These are phyloP conservation scores for Albula glossodonta DNA, from an alignment of 2,113 vertebrate species.

Conservation along the genomic window DNA sequence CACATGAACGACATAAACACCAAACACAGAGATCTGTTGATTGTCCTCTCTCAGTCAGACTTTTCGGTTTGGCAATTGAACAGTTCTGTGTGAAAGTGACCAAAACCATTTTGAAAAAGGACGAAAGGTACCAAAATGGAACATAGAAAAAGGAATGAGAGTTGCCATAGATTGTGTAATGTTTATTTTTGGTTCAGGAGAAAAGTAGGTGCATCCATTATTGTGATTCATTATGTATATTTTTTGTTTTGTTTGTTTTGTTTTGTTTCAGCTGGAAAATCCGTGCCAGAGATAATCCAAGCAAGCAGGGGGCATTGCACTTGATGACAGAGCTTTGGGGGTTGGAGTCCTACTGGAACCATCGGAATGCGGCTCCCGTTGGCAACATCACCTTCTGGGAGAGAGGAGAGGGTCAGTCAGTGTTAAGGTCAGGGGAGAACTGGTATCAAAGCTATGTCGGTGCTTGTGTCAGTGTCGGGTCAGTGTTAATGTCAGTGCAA, in stretches of 20 bases:
- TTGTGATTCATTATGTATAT: slow-evolving; percentile 54
- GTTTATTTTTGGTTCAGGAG: slow-evolving; percentile 97
- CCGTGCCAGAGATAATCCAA: slow-evolving; percentile 93
- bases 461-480: not conserved
- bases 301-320: slow-evolving; percentile 96
- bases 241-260: slow-evolving; percentile 38
- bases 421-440: not conserved
- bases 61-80: slow-evolving; percentile 92
- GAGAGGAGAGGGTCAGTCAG: slow-evolving; percentile 64
- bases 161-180: slow-evolving; percentile 85
- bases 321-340: slow-evolving; percentile 95
- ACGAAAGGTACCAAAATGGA: slow-evolving; percentile 85
- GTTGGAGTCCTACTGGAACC: slow-evolving; percentile 95
- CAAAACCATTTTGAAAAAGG: slow-evolving; percentile 73
- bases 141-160: slow-evolving; percentile 99
- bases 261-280: slow-evolving; percentile 79
- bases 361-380: slow-evolving; percentile 96
- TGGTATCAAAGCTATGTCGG: not conserved
- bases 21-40: slow-evolving; percentile 98
- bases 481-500: not conserved
- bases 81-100: slow-evolving; percentile 87
- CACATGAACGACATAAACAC: slow-evolving; percentile 98
- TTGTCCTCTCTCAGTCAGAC: slow-evolving; percentile 97
- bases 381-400: slow-evolving; percentile 99
- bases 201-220: slow-evolving; percentile 97